Evolutionary conservation across 2,888 invertebrate genomes (phyloP).

Genomic region (Cosmia trapezina): DNA sequence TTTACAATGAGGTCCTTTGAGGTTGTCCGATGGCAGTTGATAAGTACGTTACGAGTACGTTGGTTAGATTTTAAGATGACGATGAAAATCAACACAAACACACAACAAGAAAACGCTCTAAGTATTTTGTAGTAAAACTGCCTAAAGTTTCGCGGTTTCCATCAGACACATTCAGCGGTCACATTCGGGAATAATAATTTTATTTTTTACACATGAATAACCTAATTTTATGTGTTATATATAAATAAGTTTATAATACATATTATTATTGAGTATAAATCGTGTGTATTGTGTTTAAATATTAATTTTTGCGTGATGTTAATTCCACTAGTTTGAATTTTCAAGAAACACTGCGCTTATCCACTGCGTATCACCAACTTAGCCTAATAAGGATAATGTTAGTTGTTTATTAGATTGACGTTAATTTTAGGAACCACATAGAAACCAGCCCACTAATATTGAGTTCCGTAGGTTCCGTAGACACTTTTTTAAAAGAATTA

Average conservation of each 20-base stretch:
- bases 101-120: background rate
- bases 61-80: background rate
- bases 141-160: background rate
- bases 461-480: background rate
- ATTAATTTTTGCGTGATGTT: background rate
- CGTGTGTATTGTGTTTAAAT: constrained; percentile 1
- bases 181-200: background rate
- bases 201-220: background rate
- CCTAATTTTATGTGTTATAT: background rate
- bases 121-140: background rate
- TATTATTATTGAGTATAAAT: background rate
- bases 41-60: background rate
- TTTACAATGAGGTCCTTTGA: background rate
- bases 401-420: background rate
- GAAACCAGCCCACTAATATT: background rate
- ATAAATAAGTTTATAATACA: constrained; percentile 15
- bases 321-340: constrained; percentile 3
- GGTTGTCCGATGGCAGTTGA: background rate
- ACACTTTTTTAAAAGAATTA: background rate
- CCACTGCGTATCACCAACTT: constrained; percentile 19
- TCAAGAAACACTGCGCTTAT: constrained; percentile 28
- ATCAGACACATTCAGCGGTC: constrained; percentile 21
- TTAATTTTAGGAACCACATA: constrained; percentile 8
- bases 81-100: background rate
- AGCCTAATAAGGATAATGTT: constrained; percentile 25